Conservation (phyloP, 2,113 vertebrate species). For the Psilopsiagon aymara region DNA sequence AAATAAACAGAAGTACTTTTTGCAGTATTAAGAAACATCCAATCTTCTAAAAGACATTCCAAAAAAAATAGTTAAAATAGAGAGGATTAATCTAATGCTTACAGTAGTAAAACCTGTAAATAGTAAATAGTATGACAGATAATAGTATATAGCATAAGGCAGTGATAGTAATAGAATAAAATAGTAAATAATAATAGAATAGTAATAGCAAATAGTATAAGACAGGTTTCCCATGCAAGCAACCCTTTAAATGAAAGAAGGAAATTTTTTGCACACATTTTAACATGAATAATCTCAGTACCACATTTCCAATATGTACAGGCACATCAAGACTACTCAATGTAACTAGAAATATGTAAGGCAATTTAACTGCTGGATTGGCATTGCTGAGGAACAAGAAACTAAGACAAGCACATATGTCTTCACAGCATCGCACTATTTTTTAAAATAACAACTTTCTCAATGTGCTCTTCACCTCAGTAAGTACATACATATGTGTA, state of each 20-base stretch:
- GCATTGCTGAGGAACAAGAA: neutral
- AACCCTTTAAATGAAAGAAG: neutral
- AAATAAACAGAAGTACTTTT: neutral
- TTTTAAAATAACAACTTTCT: fast-evolving
- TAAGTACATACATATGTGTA: fast-evolving
- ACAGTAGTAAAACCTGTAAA: neutral
- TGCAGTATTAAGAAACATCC: neutral
- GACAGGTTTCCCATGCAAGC: neutral
- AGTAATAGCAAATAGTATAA: neutral
- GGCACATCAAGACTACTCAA: neutral
- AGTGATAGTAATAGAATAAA: neutral
- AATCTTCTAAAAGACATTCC: neutral
- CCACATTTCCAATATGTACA: neutral
- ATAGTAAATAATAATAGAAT: too few relatives aligned
- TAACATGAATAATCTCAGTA: neutral
- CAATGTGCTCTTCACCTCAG: neutral
- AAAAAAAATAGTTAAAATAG: neutral
- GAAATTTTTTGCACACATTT: neutral
- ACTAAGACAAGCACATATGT: neutral
- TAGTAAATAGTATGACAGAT: neutral
- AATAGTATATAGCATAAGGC: neutral
- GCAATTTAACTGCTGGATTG: neutral
- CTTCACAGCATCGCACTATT: neutral
- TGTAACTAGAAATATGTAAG: neutral
- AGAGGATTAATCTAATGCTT: neutral